Conservation (phyloP, 2,888 invertebrate genomes). For the Fabriciana adippe region DNA sequence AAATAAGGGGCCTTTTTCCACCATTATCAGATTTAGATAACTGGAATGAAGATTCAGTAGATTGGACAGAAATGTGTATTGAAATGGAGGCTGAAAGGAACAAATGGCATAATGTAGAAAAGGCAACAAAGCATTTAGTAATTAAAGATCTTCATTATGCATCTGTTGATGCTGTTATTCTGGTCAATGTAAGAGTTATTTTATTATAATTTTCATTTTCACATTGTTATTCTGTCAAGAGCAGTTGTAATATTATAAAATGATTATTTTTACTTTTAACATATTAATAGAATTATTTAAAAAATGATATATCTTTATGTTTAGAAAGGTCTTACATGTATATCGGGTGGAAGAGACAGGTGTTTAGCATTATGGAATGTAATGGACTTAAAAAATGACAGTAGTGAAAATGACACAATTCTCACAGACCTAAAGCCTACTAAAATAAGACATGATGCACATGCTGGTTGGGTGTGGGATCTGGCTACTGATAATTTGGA, state of each 20-base stretch:
- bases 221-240: too few relatives aligned
- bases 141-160: slow-evolving; percentile 81
- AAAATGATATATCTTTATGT: slow-evolving; percentile 36
- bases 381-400: slow-evolving; percentile 54
- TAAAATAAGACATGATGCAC: slow-evolving; percentile 72
- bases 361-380: slow-evolving; percentile 80
- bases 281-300: too few relatives aligned
- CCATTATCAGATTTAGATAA: slow-evolving; percentile 62
- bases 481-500: slow-evolving; percentile 70
- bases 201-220: background rate
- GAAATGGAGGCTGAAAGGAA: slow-evolving; percentile 82
- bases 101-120: slow-evolving; percentile 77
- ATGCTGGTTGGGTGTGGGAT: slow-evolving; percentile 85
- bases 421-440: slow-evolving; percentile 58
- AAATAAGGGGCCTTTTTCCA: slow-evolving; percentile 66
- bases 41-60: slow-evolving; percentile 66
- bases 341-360: slow-evolving; percentile 83
- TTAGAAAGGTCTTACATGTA: slow-evolving; percentile 74
- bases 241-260: too few relatives aligned
- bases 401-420: slow-evolving; percentile 51
- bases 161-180: slow-evolving; percentile 81
- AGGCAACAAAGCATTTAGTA: slow-evolving; percentile 72
- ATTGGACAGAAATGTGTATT: slow-evolving; percentile 83
- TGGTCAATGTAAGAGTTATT: slow-evolving; percentile 76
- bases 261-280: too few relatives aligned